A percentile compares a stretch with the other conserved stretches of the same genome.
Evolutionary conservation across 1,140 invertebrate species (phyloP).

Genomic region (Cecropterus lyciades): DNA sequence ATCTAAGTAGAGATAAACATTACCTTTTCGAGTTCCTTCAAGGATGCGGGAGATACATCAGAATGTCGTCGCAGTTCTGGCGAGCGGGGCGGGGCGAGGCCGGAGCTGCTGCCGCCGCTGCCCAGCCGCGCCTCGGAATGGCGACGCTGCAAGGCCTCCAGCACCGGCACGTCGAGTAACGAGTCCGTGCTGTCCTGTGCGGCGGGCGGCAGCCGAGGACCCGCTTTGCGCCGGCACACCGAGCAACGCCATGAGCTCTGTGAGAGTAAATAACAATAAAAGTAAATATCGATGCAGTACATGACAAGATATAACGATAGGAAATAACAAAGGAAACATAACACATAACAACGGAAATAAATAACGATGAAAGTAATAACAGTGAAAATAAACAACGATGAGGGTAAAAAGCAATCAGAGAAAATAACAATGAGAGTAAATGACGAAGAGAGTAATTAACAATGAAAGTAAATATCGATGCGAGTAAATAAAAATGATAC

Average conservation of each 20-base stretch:
- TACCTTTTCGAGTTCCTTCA: slow-evolving; percentile 94
- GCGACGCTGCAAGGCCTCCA: slow-evolving; percentile 89
- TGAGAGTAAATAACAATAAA: too few species aligned
- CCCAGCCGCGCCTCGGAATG: slow-evolving; percentile 92
- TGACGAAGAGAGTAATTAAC: too few species aligned
- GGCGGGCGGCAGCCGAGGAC: slow-evolving; percentile 87
- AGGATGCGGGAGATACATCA: slow-evolving; percentile 92
- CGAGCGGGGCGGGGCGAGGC: slow-evolving; percentile 90
- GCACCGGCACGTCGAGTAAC: slow-evolving; percentile 90
- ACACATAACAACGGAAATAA: too few species aligned
- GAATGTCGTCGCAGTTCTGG: slow-evolving; percentile 92
- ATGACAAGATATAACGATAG: too few species aligned
- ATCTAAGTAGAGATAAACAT: slow-evolving; percentile 50
- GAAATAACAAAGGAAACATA: too few species aligned
- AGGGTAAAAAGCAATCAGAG: too few species aligned
- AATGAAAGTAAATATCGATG: too few species aligned
- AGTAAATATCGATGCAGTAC: too few species aligned
- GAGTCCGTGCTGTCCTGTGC: slow-evolving; percentile 93
- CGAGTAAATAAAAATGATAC: too few species aligned
- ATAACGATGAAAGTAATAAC: too few species aligned
- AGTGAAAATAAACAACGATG: too few species aligned
- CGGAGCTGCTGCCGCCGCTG: slow-evolving; percentile 81
- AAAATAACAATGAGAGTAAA: too few species aligned
- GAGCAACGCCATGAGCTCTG: slow-evolving; percentile 92
- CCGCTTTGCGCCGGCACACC: slow-evolving; percentile 91